Conservation (phyloP, 2,797 vertebrate genomes). For the Oreonectes daqikongensis region DNA sequence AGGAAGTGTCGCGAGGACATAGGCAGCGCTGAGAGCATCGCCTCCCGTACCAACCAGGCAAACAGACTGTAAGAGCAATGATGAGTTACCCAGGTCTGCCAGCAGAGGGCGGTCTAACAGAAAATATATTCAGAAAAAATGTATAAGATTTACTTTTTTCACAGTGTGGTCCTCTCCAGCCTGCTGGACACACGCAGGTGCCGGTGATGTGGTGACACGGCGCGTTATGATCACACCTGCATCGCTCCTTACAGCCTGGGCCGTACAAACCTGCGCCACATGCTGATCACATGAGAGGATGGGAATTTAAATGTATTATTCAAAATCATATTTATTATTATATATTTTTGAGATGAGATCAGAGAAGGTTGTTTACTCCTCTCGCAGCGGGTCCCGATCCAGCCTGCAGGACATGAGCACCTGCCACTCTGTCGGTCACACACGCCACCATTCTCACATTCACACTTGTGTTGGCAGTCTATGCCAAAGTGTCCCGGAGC, state of each 20-base stretch:
- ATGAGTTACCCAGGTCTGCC: slow-evolving; percentile 2
- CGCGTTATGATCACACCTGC: slow-evolving; percentile 69
- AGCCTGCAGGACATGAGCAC: slow-evolving; percentile 77
- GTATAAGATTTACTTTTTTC: slow-evolving; percentile 74
- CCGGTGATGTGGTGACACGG: slow-evolving; percentile 75
- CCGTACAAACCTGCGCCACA: slow-evolving; percentile 75
- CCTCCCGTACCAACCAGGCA: slow-evolving; percentile 76
- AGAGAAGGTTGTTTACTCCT: slow-evolving; percentile 65
- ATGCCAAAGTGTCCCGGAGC: slow-evolving; percentile 65
- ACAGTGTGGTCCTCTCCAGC: slow-evolving; percentile 77
- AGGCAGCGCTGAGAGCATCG: slow-evolving; percentile 71
- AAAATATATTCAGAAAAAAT: background rate
- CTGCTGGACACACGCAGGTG: slow-evolving; percentile 71
- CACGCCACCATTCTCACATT: slow-evolving; percentile 71
- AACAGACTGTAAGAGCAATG: slow-evolving; percentile 72
- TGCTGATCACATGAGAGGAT: slow-evolving; percentile 61
- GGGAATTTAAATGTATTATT: background rate
- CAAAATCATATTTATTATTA: background rate
- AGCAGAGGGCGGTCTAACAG: slow-evolving; percentile 34
- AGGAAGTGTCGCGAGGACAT: slow-evolving; percentile 71
- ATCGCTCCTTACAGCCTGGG: slow-evolving; percentile 69
- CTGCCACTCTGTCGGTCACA: slow-evolving; percentile 69
- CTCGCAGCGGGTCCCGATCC: slow-evolving; percentile 74
- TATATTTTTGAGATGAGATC: background rate
- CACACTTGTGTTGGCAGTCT: slow-evolving; percentile 69